These are phyloP conservation scores for Leptura quadrifasciata DNA, from an alignment of 2,888 invertebrate genomes.

Conservation along the genomic window DNA sequence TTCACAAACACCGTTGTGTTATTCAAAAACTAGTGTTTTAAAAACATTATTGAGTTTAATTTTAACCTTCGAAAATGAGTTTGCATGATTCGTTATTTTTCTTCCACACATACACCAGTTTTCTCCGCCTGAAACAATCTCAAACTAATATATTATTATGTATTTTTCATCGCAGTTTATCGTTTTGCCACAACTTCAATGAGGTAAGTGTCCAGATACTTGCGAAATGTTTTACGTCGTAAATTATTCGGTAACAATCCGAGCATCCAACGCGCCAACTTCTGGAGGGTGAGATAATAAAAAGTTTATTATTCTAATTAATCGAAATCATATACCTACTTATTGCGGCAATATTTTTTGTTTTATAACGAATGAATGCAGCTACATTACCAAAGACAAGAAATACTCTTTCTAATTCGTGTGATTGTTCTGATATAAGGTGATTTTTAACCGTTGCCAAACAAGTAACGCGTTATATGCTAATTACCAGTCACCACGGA, in stretches of 20 bases:
- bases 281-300: conserved; percentile 10
- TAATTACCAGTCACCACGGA: too few relatives aligned
- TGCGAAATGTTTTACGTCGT: conserved; percentile 31
- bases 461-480: too few relatives aligned
- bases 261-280: neutral
- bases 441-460: too few relatives aligned
- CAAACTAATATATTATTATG: conserved; percentile 2
- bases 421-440: too few relatives aligned
- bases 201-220: neutral
- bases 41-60: neutral
- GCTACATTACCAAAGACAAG: too few relatives aligned
- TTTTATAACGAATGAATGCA: too few relatives aligned
- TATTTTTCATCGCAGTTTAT: neutral
- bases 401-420: too few relatives aligned
- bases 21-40: neutral
- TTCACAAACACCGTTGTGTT: neutral
- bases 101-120: conserved; percentile 33
- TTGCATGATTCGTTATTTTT: conserved; percentile 17
- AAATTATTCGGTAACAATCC: conserved; percentile 13
- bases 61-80: neutral
- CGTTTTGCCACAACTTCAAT: neutral
- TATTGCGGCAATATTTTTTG: too few relatives aligned
- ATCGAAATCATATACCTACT: neutral
- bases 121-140: conserved; percentile 32
- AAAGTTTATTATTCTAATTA: neutral